A percentile compares a stretch with the other conserved stretches of the same genome.
These are phyloP conservation scores for Bolborhynchus lineola DNA, from an alignment of 2,113 vertebrate species.

Conservation along the genomic window DNA sequence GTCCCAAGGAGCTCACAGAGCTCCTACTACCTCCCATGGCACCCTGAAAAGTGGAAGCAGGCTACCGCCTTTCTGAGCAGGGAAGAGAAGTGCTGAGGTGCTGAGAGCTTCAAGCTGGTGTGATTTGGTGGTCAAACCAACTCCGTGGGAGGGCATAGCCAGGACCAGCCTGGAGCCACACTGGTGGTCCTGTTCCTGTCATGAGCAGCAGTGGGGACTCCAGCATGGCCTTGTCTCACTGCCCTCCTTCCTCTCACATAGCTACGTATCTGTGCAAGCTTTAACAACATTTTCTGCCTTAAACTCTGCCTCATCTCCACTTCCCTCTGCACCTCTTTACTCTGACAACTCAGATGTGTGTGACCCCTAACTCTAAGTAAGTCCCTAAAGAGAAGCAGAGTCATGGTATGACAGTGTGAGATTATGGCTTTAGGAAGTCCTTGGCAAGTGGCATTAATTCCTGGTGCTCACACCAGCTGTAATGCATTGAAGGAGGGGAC, in stretches of 20 bases:
- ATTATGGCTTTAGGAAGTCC: neutral
- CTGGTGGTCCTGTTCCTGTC: neutral
- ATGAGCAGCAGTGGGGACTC: neutral
- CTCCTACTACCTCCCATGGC: no score
- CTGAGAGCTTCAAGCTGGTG: neutral
- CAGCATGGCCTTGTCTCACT: no score
- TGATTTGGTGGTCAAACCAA: no score
- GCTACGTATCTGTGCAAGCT: fast-evolving
- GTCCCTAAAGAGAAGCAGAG: neutral
- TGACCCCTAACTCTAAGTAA: neutral
- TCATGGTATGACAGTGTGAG: neutral
- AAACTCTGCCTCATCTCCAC: neutral
- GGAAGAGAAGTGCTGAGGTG: neutral
- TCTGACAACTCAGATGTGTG: neutral
- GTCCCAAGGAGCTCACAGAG: fast-evolving
- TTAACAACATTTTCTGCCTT: neutral
- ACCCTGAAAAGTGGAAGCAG: neutral
- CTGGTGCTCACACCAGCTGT: neutral
- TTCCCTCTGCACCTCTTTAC: neutral
- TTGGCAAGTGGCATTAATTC: neutral
- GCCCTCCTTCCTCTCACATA: neutral
- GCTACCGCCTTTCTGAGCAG: neutral
- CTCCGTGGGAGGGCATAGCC: neutral
- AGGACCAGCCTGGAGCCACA: fast-evolving
- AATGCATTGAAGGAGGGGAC: neutral